Evolutionary conservation across 1,140 invertebrate species (phyloP), one percentile per base, ranked within the genome.

Genomic region (Trachymyrmex cornetzi): DNA sequence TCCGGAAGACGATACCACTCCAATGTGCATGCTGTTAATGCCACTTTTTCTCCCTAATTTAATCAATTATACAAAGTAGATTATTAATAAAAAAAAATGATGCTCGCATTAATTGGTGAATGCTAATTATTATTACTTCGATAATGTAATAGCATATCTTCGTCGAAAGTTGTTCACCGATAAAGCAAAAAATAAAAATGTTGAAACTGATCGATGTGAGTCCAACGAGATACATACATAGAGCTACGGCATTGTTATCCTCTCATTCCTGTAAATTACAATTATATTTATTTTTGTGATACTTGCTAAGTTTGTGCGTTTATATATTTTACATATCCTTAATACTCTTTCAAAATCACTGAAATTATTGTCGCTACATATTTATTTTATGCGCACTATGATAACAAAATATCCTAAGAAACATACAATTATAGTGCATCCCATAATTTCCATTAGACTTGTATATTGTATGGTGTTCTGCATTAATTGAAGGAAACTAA

Each of bases 391-490:
- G 34, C 34, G 34, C 22, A 77, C n/a, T 22, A 48, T 30, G 12
- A 82, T 71, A 71, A 59, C 4, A 59, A 34, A 72, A 57, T 82
- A 57, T 74, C 34, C 53, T 82, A 82, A 4, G 27, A 82, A 4
- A n/a, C 48, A 82, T 24, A 59, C 22, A 16, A 91, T 92, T 81
- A 92, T 64, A 0, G 89, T 93, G 34, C 91, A 93, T 24, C 92
- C 92, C 1, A 91, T 53, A 30, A 69, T 9, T 67, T 67, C 34
- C n/a, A 67, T 2, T 22, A 94, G 64, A 67, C 89, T 91, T 67
- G 92, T 84, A 85, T 90, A 87, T 64, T 92, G 91, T 22, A 93
- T 75, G 22, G 88, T 85, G 24, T 84, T 71, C 71, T 93, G 91
- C 16, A 93, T 77, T 7, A 74, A 34, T 12, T 80, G 61, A 9